Conservation (phyloP, 2,888 invertebrate genomes). For the Mayetiola destructor region DNA sequence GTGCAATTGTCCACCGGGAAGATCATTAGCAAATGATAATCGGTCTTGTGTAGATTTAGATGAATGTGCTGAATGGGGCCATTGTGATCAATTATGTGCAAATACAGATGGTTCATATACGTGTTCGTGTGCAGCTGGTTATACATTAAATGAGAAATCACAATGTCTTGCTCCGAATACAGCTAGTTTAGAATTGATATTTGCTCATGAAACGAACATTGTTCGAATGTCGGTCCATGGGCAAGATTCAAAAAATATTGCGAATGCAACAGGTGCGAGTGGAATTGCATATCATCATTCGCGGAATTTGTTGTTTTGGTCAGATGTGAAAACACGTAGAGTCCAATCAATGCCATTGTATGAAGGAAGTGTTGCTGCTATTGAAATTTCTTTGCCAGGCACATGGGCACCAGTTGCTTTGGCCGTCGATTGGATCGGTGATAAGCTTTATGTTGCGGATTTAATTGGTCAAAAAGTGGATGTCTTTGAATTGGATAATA, state of each 20-base stretch:
- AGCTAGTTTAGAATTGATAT: constrained; percentile 45
- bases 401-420: constrained; percentile 82
- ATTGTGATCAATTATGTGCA: constrained; percentile 86
- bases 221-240: constrained; percentile 56
- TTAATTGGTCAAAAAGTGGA: constrained; percentile 86
- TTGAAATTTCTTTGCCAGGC: constrained; percentile 61
- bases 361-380: constrained; percentile 35
- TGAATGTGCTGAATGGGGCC: constrained; percentile 85
- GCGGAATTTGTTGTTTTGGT: constrained; percentile 71
- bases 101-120: constrained; percentile 74
- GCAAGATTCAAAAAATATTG: constrained; percentile 45
- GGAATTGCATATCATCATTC: constrained; percentile 74
- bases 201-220: constrained; percentile 57
- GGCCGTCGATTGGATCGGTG: constrained; percentile 94
- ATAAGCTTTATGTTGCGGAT: constrained; percentile 91
- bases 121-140: constrained; percentile 73
- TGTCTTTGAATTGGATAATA: constrained; percentile 75
- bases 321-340: constrained; percentile 74
- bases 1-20: constrained; percentile 80
- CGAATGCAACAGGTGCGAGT: constrained; percentile 71
- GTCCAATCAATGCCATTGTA: constrained; percentile 41
- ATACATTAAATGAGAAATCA: constrained; percentile 44
- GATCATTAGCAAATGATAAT: constrained; percentile 67
- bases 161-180: constrained; percentile 49
- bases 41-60: constrained; percentile 81